A percentile compares a stretch with the other conserved stretches of the same genome.
Evolutionary conservation across 2,113 vertebrate genomes (phyloP).

Genomic region (Periophthalmodon schlosseri): DNA sequence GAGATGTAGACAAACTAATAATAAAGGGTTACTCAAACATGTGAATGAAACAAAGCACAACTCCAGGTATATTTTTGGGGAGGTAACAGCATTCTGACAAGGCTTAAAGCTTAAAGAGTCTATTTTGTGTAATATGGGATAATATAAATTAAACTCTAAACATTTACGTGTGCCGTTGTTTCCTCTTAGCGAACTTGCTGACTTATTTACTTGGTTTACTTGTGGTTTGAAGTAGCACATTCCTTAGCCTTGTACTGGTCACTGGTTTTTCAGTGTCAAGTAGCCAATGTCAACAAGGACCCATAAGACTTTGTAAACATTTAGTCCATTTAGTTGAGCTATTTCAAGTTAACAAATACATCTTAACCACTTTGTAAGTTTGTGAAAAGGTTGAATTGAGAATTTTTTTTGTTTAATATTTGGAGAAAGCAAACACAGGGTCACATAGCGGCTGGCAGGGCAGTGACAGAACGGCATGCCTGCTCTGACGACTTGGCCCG

Average conservation of each 20-base stretch:
- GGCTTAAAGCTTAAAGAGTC: too few species aligned
- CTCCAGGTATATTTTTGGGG: too few species aligned
- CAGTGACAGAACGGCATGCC: conserved; percentile 63
- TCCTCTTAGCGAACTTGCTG: conserved; percentile 15
- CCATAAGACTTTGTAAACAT: conserved; percentile 5
- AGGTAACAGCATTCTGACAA: too few species aligned
- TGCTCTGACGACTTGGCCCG: conserved; percentile 63
- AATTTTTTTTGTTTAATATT: not conserved
- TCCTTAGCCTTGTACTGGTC: conserved; percentile 30
- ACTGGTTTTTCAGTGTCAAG: conserved; percentile 31
- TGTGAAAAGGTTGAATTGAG: not conserved
- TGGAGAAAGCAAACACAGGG: conserved; percentile 33
- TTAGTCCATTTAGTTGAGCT: not conserved
- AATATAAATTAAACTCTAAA: not conserved
- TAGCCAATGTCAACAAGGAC: not conserved
- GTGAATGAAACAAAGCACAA: too few species aligned
- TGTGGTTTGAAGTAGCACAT: conserved; percentile 47
- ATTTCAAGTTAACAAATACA: conserved; percentile 1
- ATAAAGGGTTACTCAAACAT: too few species aligned
- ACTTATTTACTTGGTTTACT: conserved; percentile 20
- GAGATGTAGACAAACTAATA: too few species aligned
- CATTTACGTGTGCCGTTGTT: not conserved
- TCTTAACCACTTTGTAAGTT: not conserved
- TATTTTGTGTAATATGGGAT: too few species aligned
- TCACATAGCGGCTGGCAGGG: conserved; percentile 25